phyloP scores from a whole-genome alignment of 2,797 vertebrate genomes.

The Ciconia nigra region DNA sequence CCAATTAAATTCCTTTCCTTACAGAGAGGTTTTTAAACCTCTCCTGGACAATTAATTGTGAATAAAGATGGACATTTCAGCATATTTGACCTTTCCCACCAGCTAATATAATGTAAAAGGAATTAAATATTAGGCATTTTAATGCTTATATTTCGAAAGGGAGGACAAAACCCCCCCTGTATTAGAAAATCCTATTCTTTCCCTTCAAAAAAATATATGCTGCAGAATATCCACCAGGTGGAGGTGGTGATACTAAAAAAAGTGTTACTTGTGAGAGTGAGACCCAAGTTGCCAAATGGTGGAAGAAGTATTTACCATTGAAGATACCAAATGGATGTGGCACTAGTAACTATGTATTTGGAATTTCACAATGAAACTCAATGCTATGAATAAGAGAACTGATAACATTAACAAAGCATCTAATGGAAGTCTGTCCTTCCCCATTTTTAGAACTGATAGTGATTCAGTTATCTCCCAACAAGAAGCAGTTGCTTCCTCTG shows the following conservation, averaged over 20 bases:
- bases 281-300: not conserved
- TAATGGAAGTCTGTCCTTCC: not conserved
- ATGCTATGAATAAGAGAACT: not conserved
- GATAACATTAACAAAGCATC: not conserved
- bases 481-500: not conserved
- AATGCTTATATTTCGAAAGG: not conserved
- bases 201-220: not conserved
- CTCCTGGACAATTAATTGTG: not conserved
- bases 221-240: slow-evolving; percentile 20
- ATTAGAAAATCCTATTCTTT: not conserved
- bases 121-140: not conserved
- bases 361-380: not conserved
- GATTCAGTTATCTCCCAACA: not conserved
- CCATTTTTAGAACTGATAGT: not conserved
- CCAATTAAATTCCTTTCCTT: not conserved
- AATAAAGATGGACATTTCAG: not conserved
- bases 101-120: not conserved
- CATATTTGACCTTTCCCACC: not conserved
- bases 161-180: not conserved
- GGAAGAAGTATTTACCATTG: not conserved
- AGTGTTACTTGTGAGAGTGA: fast-evolving
- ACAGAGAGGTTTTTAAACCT: not conserved
- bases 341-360: not conserved
- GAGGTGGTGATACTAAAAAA: not conserved
- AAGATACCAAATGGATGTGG: not conserved